Evolutionary conservation across 2,797 vertebrate species (phyloP).

Genomic region (Philypnodon macrostomus): DNA sequence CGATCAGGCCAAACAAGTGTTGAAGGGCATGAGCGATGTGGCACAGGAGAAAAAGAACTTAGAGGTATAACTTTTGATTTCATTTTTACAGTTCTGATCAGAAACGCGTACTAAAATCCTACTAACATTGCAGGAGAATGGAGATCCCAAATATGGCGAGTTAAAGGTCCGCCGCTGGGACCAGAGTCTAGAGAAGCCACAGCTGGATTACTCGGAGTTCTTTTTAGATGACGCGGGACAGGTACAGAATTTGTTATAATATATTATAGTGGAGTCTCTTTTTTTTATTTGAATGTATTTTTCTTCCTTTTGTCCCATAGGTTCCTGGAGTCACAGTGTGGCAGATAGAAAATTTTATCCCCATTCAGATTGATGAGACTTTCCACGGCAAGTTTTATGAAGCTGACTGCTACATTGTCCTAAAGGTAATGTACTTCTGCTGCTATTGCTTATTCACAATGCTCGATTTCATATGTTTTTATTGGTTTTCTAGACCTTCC

Average conservation of each 20-base stretch:
- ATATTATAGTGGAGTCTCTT: no score
- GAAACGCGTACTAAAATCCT: conserved; percentile 4
- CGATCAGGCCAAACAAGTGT: conserved; percentile 95
- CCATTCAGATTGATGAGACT: conserved; percentile 85
- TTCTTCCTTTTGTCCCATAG: conserved; percentile 37
- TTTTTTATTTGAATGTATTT: background rate
- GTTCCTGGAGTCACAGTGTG: conserved; percentile 87
- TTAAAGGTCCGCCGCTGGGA: conserved; percentile 91
- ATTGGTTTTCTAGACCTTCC: conserved; percentile 77
- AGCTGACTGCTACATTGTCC: conserved; percentile 95
- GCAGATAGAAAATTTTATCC: conserved; percentile 98
- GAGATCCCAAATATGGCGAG: conserved; percentile 79
- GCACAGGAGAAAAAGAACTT: conserved; percentile 93
- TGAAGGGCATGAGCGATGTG: conserved; percentile 96
- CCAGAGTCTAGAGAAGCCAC: conserved; percentile 92
- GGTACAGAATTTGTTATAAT: conserved; percentile 63
- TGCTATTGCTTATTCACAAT: no score
- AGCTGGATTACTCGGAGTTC: conserved; percentile 94
- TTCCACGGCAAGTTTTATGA: conserved; percentile 96
- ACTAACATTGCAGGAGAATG: conserved; percentile 76
- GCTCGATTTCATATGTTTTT: background rate
- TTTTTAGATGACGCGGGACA: conserved; percentile 91
- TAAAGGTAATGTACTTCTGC: no score
- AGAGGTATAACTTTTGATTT: conserved; percentile 75
- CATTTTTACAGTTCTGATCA: no score